Conservation (phyloP, 2,113 vertebrate species). For the Triplophysa dalaica region DNA sequence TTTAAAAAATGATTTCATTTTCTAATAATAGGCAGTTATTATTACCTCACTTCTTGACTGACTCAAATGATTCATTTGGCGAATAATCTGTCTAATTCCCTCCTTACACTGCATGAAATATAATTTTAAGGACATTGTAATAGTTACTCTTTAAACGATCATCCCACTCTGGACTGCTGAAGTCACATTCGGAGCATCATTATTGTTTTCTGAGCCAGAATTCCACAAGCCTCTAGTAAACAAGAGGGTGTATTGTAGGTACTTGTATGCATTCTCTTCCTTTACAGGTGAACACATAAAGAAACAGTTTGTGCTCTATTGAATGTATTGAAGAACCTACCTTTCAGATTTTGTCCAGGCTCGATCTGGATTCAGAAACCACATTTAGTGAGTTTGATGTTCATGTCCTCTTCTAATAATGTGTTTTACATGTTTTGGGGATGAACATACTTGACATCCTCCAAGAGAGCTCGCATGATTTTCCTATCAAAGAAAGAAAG, state of each 20-base stretch:
- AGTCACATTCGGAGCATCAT: conserved; percentile 94
- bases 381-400: conserved; percentile 96
- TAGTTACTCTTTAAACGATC: conserved; percentile 86
- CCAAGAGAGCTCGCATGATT: conserved; percentile 90
- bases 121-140: no score
- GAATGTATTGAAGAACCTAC: conserved; percentile 76
- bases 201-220: conserved; percentile 99
- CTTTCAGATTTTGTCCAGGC: conserved; percentile 81
- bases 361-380: conserved; percentile 88
- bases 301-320: not conserved
- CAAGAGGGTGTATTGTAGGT: not conserved
- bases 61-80: no score
- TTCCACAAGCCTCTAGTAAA: conserved; percentile 89
- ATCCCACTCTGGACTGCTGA: conserved; percentile 91
- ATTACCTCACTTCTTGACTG: no score
- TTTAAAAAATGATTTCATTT: no score
- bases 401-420: conserved; percentile 95
- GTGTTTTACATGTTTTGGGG: conserved; percentile 88
- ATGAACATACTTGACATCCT: conserved; percentile 88
- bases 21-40: no score
- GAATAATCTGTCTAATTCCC: no score
- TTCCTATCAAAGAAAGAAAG: conserved; percentile 73
- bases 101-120: no score
- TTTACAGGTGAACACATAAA: not conserved
- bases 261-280: not conserved